Evolutionary conservation across 2,888 invertebrate genomes (phyloP).

Genomic region (Megamerina dolium): DNA sequence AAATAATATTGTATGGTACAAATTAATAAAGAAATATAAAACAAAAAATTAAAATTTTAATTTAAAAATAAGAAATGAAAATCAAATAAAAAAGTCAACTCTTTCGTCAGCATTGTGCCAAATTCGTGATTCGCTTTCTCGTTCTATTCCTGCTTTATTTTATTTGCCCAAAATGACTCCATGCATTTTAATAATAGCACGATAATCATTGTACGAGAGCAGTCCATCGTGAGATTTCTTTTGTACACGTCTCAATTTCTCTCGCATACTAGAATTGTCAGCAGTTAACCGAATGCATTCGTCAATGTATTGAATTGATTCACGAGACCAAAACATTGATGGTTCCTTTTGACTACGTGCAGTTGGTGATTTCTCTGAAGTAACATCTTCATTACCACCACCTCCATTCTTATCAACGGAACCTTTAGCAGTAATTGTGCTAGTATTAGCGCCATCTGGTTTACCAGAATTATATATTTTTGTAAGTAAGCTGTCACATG

Average conservation of each 20-base stretch:
- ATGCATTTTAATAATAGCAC: slow-evolving; percentile 38
- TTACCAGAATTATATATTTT: slow-evolving; percentile 12
- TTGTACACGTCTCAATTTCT: slow-evolving; percentile 35
- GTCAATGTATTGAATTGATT: slow-evolving; percentile 40
- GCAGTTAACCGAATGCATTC: slow-evolving; percentile 27
- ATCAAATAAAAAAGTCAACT: background rate
- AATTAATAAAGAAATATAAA: background rate
- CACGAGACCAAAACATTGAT: slow-evolving; percentile 45
- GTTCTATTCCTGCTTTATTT: too few species aligned
- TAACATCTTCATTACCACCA: too few species aligned
- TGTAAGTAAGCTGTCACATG: slow-evolving; percentile 16
- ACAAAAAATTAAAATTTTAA: background rate
- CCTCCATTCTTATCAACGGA: background rate
- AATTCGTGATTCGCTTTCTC: too few species aligned
- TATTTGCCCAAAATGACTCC: too few species aligned
- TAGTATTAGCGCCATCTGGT: too few species aligned
- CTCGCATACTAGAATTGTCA: slow-evolving; percentile 22
- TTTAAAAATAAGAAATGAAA: background rate
- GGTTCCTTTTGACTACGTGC: slow-evolving; percentile 10
- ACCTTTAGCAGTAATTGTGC: too few species aligned
- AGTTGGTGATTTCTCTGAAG: background rate
- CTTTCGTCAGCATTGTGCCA: too few species aligned
- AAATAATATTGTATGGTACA: background rate
- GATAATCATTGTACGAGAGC: slow-evolving; percentile 46
- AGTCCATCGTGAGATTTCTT: slow-evolving; percentile 37